A percentile compares a stretch with the other conserved stretches of the same genome.
Evolutionary conservation across 2,797 vertebrate species (phyloP).

Genomic region (Luscinia megarhynchos): DNA sequence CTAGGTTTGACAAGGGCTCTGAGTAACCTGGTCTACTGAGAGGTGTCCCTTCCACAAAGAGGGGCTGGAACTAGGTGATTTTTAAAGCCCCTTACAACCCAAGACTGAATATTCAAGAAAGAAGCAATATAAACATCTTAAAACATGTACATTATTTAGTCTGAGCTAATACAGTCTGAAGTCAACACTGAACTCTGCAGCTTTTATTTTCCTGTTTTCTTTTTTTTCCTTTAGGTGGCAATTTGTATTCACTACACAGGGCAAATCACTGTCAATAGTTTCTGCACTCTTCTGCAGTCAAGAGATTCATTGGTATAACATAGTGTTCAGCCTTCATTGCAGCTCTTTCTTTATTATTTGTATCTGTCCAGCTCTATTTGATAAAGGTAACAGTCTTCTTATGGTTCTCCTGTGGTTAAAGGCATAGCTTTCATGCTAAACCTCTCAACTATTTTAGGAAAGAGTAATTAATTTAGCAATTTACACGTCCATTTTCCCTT

Average conservation of each 20-base stretch:
- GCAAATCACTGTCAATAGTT: not conserved
- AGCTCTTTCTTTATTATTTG: not conserved
- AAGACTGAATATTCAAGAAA: not conserved
- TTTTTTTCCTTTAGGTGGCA: fast-evolving
- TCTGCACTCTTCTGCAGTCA: not conserved
- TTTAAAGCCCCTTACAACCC: not conserved
- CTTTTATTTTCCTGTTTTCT: fast-evolving
- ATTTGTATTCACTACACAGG: not conserved
- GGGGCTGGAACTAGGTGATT: not conserved
- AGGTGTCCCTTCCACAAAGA: not conserved
- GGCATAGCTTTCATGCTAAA: not conserved
- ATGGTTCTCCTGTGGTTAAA: not conserved
- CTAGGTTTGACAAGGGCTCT: fast-evolving
- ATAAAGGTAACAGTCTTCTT: not conserved
- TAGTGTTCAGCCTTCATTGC: not conserved
- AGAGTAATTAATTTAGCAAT: not conserved
- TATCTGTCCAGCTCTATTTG: not conserved
- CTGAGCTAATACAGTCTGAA: not conserved
- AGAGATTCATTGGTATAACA: not conserved
- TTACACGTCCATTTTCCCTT: not conserved
- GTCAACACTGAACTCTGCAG: not conserved
- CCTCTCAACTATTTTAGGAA: not conserved
- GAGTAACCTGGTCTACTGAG: not conserved
- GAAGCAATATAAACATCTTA: not conserved
- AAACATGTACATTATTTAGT: not conserved